Base-by-base conservation (phyloP, 2,888 invertebrate genomes). In the Amphipoea lucens region DNA sequence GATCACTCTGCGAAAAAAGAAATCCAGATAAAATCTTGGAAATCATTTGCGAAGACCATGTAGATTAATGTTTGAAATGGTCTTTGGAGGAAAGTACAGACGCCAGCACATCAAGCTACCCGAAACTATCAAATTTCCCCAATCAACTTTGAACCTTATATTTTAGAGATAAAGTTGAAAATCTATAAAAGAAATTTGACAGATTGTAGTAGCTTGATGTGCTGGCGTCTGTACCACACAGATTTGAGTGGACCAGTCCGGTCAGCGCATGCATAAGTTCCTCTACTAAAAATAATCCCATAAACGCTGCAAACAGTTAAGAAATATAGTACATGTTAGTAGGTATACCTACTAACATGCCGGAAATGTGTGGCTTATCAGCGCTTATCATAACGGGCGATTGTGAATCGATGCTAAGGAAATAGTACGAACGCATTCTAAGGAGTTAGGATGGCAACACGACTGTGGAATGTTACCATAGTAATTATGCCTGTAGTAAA, bases 341-440 rank as follows among this genome's bases (percentile, higher is more conserved):
- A n/a, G n/a, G n/a, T 29, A 74, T 23, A 40, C 29, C 36, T 40
- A 4, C 5, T 9, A 65, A 40, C 23, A 45, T 78, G 57, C 83
- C 84, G 84, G 84, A 86, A 84, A 67, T 70, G 48, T 63, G 3
- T 67, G 4, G 51, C 75, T 86, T 84, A 84, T 84, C 84, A 83
- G 29, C 67, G 42, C 86, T 84, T 86, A 86, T 84, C 83, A 78
- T 17, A 57, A 42, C 66, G 63, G 6, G 51, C 83, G 83, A 82
- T 84, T 76, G 83, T 78, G 70, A 73, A 84, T 70, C 66, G 51
- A 51, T 67, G 42, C 11, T 82, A 60, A 73, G 70, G 79, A 78
- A 85, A 57, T 70, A 62, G 54, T 63, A 40, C 1, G 51, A 17
- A 48, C 45, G 7, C 29, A 57, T 5, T 54, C 23, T 5, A 48